These are phyloP conservation scores for Shinisaurus crocodilurus DNA, from an alignment of 2,113 vertebrate species.

Conservation along the genomic window DNA sequence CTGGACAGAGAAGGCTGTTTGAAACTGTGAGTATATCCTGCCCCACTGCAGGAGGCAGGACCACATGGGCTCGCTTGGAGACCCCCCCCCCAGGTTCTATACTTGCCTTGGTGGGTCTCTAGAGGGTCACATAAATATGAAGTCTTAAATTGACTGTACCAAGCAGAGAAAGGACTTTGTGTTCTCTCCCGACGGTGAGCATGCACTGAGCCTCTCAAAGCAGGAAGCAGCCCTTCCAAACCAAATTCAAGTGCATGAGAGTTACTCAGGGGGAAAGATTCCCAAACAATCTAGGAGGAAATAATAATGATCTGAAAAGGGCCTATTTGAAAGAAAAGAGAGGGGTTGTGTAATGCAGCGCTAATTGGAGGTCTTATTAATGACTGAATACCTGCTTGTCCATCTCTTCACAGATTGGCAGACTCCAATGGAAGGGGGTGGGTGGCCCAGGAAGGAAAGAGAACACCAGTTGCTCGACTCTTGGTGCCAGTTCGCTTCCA, in stretches of 20 bases:
- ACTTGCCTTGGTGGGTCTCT: neutral
- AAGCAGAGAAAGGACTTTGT: fast-evolving
- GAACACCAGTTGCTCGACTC: conserved; percentile 51
- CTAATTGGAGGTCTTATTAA: conserved; percentile 53
- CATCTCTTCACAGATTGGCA: neutral
- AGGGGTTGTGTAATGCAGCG: neutral
- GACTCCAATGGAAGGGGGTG: neutral
- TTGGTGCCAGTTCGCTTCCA: conserved; percentile 32
- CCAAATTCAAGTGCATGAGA: neutral
- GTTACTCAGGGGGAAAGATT: neutral
- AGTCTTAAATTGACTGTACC: neutral
- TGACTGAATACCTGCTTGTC: conserved; percentile 21
- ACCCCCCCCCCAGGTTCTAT: no score
- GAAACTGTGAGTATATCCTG: no score
- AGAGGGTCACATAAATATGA: neutral
- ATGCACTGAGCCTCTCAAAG: neutral
- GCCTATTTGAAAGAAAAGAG: neutral
- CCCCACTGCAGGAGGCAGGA: neutral
- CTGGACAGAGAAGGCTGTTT: no score
- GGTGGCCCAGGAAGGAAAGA: conserved; percentile 41
- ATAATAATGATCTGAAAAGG: fast-evolving
- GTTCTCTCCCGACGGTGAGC: neutral
- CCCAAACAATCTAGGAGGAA: neutral
- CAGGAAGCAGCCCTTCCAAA: neutral
- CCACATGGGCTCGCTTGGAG: neutral